phyloP scores from a whole-genome alignment of 2,113 vertebrate species.

The Toxotes jaculatrix region DNA sequence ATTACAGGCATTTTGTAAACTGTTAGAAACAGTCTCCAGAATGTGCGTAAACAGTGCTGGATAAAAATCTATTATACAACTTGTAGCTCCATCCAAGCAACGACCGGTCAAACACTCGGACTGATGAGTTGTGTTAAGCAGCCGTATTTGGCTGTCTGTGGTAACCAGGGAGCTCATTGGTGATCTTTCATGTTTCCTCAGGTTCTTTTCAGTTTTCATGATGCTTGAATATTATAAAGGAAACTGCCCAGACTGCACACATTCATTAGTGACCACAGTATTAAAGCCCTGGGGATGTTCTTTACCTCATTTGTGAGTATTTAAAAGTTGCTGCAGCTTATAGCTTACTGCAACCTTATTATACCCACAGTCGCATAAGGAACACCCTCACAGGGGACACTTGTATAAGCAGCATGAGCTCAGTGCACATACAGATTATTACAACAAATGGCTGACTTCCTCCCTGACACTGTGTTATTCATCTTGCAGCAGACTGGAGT shows the following conservation, averaged over 20 bases:
- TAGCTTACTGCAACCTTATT: neutral
- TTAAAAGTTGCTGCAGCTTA: neutral
- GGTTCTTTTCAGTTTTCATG: slow-evolving; percentile 21
- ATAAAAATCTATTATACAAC: slow-evolving; percentile 2
- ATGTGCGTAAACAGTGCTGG: slow-evolving; percentile 2
- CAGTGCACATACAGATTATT: neutral
- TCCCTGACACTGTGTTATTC: neutral
- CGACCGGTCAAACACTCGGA: slow-evolving; percentile 19
- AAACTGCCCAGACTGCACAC: neutral
- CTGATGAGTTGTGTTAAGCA: slow-evolving; percentile 10
- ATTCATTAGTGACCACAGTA: neutral
- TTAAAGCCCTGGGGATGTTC: neutral
- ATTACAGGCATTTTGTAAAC: slow-evolving; percentile 21
- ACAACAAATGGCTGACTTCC: neutral
- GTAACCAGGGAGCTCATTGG: slow-evolving; percentile 13
- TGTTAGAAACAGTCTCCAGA: slow-evolving; percentile 20
- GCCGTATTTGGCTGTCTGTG: slow-evolving; percentile 30
- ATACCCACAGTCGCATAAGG: neutral
- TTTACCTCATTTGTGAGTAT: neutral
- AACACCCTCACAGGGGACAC: neutral
- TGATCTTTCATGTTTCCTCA: slow-evolving; percentile 1
- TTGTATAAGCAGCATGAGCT: slow-evolving; percentile 7
- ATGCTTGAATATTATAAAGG: neutral
- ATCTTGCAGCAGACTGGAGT: slow-evolving; percentile 38
- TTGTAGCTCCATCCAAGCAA: slow-evolving; percentile 18